Base-by-base conservation (phyloP, 35 echinoderm and acorn worm species). In the Ptychodera flava region DNA sequence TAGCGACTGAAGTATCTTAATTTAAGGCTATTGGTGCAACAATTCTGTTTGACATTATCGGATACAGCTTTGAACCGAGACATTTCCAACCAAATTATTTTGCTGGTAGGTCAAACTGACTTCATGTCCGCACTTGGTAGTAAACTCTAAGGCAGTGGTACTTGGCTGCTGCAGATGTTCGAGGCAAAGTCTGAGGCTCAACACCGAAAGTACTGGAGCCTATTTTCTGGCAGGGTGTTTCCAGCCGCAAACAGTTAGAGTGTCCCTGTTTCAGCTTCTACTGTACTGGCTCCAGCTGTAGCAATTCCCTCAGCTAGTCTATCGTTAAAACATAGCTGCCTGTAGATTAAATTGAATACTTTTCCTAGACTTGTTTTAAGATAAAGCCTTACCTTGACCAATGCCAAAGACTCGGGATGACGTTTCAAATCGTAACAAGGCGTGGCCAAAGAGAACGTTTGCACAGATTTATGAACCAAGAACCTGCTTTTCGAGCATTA, bases 391-490 rank as follows among this genome's bases (percentile, higher is more conserved):
- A 16, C 33, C 32, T 85, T 89, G 88, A 0, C 83, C 82, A 38
- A 88, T 77, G 2, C 91, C 87, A 89, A 85, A 89, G 28, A 93
- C 6, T 79, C 77, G 33, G 35, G 82, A 89, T 53, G 87, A 82
- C 53, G 91, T 80, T 33, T 93, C 91, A 85, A 86, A 93, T 16
- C 86, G 86, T 28, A 82, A 35, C 0, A 93, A 28, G 37, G 87
- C 86, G 64, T 93, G 87, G 32, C 64, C 35, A 36, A 93, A 93
- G 10, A 89, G 82, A 31, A 80, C 31, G 75, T 81, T 83, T 36
- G 29, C 53, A 34, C 88, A 89, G 78, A 87, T 29, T 28, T 33
- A 36, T 28, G 37, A 28, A 77, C 88, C 88, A 28, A 84, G 32
- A 0, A 16, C 64, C 35, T 28, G 31, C 77, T 52, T 31, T 16